phyloP scores from a whole-genome alignment of 2,888 invertebrate genomes.

The Phragmatobia fuliginosa region DNA sequence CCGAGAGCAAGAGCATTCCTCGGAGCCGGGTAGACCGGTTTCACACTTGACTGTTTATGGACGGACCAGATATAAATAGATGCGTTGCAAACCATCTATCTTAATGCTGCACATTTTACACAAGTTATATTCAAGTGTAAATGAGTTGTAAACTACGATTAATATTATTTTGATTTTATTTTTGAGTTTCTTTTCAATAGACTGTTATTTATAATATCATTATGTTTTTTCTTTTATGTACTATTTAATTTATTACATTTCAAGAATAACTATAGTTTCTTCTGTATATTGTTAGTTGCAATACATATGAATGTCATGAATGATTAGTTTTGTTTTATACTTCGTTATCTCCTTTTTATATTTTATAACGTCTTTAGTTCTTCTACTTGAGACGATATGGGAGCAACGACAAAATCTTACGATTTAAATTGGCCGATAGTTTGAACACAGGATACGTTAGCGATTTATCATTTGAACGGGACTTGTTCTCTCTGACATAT shows the following conservation, averaged over 20 bases:
- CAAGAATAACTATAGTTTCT: not conserved
- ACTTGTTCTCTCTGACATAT: slow-evolving; percentile 59
- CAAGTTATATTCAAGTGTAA: slow-evolving; percentile 24
- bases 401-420: slow-evolving; percentile 41
- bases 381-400: slow-evolving; percentile 16
- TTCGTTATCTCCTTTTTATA: not conserved
- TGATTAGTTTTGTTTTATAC: not conserved
- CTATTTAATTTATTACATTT: not conserved
- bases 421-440: slow-evolving; percentile 48
- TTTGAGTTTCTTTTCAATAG: not conserved
- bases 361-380: not conserved
- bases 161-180: not conserved
- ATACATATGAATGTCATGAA: not conserved
- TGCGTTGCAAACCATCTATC: slow-evolving; percentile 79
- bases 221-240: not conserved
- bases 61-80: slow-evolving; percentile 84
- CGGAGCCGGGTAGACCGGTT: slow-evolving; percentile 79
- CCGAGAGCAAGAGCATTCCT: slow-evolving; percentile 81
- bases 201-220: not conserved
- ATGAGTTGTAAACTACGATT: slow-evolving; percentile 3
- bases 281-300: not conserved
- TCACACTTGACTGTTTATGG: slow-evolving; percentile 77
- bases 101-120: slow-evolving; percentile 64
- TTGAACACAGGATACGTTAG: slow-evolving; percentile 53
- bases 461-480: slow-evolving; percentile 59